Conservation (phyloP, 2,113 vertebrate species). For the Psettodes erumei region DNA sequence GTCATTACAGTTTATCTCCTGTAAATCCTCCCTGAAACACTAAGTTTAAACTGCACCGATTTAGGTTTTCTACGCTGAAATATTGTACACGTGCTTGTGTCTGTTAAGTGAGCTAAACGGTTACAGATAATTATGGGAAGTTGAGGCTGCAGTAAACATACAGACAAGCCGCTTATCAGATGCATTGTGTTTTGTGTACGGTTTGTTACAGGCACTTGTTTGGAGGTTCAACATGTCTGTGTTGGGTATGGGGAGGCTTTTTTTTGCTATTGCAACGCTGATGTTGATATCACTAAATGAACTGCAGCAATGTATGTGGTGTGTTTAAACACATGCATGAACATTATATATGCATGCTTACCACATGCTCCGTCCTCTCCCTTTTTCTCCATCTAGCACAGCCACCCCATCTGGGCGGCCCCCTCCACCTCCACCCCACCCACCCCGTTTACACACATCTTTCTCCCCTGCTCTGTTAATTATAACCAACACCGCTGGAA, state of each 20-base stretch:
- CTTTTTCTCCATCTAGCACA: slow-evolving; percentile 62
- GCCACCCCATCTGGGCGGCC: slow-evolving; percentile 58
- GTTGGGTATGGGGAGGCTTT: neutral
- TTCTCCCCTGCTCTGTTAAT: slow-evolving; percentile 93
- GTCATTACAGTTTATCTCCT: slow-evolving; percentile 10
- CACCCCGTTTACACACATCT: slow-evolving; percentile 71
- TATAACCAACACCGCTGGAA: slow-evolving; percentile 97
- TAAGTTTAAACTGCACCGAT: neutral
- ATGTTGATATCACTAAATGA: slow-evolving; percentile 5
- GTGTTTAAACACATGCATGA: slow-evolving; percentile 22
- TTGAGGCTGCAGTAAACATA: slow-evolving; percentile 6
- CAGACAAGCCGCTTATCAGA: slow-evolving; percentile 18
- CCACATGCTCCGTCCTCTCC: slow-evolving; percentile 73
- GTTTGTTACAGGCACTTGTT: slow-evolving; percentile 13
- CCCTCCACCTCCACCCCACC: slow-evolving; percentile 49
- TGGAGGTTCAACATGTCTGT: slow-evolving; percentile 14
- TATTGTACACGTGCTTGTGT: neutral
- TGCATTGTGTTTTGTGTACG: slow-evolving; percentile 13
- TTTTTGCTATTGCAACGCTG: neutral
- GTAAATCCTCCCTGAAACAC: neutral
- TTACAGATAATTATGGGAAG: neutral
- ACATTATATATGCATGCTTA: slow-evolving; percentile 24
- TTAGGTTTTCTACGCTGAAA: neutral
- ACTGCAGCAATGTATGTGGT: slow-evolving; percentile 18
- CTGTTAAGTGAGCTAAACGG: neutral